Evolutionary conservation across 2,888 invertebrate genomes (phyloP), one percentile per base, ranked within the genome.

Genomic region (Mythimna pallens): DNA sequence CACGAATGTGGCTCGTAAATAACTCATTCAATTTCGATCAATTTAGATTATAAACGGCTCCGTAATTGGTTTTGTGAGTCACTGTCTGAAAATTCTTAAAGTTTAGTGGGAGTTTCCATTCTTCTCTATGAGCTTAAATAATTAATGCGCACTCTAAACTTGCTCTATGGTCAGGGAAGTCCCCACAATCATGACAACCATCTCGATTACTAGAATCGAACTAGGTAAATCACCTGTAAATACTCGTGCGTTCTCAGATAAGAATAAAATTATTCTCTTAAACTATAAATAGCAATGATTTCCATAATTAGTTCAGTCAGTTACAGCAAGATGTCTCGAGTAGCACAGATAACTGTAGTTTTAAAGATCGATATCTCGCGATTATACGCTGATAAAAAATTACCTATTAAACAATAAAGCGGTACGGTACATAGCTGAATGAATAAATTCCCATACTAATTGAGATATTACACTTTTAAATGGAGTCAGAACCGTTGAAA

Each of bases 401-500:
- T 47, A 47, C 47, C 43, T 64, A 67, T 54, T 57, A 34, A 57
- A 55, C n/a, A 69, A 70, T 73, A 73, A 66, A 61, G 34, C 59
- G 34, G 63, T 77, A 70, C 47, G 59, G 14, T 20, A 58, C 36
- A 65, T 34, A 50, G 25, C 59, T 10, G 52, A 72, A 69, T 67
- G 84, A 74, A 84, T 84, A 85, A 80, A 82, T 78, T 81, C 62
- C 30, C 78, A 81, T 86, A 76, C 54, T 64, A 79, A 85, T 71
- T 7, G 20, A 54, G 59, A 25, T 61, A 86, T 86, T 87, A 78
- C 40, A 84, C 84, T 78, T 82, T 73, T 57, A 82, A 82, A 83
- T 85, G 34, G 2, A 66, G 57, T 57, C 57, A 43, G 58, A 52
- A 68, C 79, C 58, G 82, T 70, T 84, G 30, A 54, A 72, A 59